A percentile compares a stretch with the other conserved stretches of the same genome.
These are phyloP conservation scores for Halcyon smyrnensis DNA, from an alignment of 2,797 vertebrate species.

Conservation along the genomic window DNA sequence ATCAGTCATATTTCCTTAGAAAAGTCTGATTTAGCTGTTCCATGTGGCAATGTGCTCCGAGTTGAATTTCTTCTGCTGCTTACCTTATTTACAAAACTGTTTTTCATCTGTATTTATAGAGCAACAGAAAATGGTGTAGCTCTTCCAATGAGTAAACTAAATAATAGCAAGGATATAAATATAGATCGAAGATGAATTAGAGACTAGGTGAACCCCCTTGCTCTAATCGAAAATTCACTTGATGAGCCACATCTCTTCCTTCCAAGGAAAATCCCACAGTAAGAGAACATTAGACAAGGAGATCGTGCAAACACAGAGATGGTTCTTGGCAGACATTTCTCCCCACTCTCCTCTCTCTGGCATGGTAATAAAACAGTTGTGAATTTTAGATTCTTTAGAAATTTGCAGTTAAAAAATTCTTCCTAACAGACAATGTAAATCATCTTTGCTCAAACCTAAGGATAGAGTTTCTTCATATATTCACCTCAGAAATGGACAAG, in stretches of 20 bases:
- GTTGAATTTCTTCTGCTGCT: not conserved
- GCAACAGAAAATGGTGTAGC: not conserved
- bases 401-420: not conserved
- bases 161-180: constrained; percentile 21
- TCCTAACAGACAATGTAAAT: not conserved
- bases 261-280: not conserved
- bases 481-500: not conserved
- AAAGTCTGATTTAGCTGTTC: not conserved
- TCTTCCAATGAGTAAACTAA: not conserved
- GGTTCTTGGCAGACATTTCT: not conserved
- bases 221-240: not conserved
- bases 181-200: not conserved
- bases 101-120: constrained; percentile 29
- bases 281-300: not conserved
- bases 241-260: not conserved
- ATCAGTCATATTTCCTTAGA: not conserved
- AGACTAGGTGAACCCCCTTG: not conserved
- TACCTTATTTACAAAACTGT: not conserved
- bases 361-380: not conserved
- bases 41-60: not conserved
- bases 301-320: not conserved
- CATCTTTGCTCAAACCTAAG: not conserved
- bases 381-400: not conserved
- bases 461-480: not conserved
- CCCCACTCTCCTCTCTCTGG: not conserved